Evolutionary conservation across 1,140 invertebrate species (phyloP), one percentile per base, ranked within the genome.

Genomic region (Lucilia cuprina): DNA sequence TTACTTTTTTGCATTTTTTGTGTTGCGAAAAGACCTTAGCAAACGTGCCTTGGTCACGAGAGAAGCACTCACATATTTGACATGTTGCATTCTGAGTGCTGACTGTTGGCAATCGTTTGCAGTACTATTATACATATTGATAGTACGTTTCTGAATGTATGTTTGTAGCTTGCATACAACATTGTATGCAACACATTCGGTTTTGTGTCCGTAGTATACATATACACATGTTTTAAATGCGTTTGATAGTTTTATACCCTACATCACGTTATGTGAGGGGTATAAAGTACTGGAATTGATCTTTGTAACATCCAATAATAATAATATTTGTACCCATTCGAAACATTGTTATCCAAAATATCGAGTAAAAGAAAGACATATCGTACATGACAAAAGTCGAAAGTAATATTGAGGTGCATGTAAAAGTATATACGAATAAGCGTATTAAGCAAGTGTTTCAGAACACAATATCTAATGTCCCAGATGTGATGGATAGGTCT

Each of bases 181-280:
- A 21, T 70, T 80, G 77, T 80, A 19, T 80, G 41, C 77, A 80
- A 80, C 41, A 80, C 21, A 80, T 70, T 70, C 65, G 65, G 10
- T 25, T 80, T 80, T 80, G 77, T 49, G 77, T 50, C 77, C 25
- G 77, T 80, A 80, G 49, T 80, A 19, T 49, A n/a, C n/a, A n/a
- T n/a, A 49, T 80, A 80, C 77, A 80, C 77, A 80, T 80, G 77
- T 80, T 80, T 80, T 47, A 41, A 78, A 78, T 78, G 75, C 75
- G 75, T 78, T n/a, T 78, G 14, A 47, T 30, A 30, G 1, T 30
- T 30, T 78, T 41, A 19, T 78, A 49, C 49, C 49, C 49, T 49
- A 49, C 49, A 49, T 14, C 0, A 49, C 25, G 25, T 30, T 30
- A 30, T 30, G 3, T 1, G 25, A 30, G 3, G 25, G 25, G 25